phyloP scores from a whole-genome alignment of 2,888 invertebrate species.

The Cryptus viduatorius region DNA sequence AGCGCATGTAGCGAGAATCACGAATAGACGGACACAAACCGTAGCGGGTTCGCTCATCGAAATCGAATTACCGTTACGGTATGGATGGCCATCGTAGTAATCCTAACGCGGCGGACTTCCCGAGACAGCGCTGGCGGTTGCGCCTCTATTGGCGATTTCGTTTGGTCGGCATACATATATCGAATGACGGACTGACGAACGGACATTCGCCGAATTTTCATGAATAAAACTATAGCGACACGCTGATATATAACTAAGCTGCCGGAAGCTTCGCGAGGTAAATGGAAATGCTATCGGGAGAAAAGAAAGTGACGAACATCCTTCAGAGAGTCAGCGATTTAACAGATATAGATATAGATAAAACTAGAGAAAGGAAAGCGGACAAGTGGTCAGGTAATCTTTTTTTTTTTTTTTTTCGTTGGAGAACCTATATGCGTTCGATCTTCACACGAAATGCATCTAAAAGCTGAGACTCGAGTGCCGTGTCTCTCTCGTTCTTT shows the following conservation, averaged over 20 bases:
- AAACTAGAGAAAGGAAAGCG: constrained; percentile 31
- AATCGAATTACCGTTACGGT: constrained; percentile 69
- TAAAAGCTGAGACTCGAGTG: constrained; percentile 68
- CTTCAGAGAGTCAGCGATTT: neutral
- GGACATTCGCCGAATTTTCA: neutral
- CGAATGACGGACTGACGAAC: neutral
- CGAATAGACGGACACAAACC: constrained; percentile 63
- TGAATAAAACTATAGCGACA: neutral
- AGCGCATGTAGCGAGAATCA: constrained; percentile 49
- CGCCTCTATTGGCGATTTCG: constrained; percentile 13
- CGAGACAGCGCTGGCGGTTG: neutral
- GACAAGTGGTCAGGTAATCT: constrained; percentile 75
- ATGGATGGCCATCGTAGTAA: constrained; percentile 34
- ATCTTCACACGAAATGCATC: constrained; percentile 77
- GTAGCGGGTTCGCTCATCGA: constrained; percentile 65
- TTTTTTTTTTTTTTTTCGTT: constrained; percentile 74
- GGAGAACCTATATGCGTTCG: constrained; percentile 74
- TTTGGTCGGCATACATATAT: neutral
- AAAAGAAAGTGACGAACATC: constrained; percentile 14
- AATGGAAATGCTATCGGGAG: neutral
- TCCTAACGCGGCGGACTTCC: constrained; percentile 20
- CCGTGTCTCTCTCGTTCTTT: constrained; percentile 24
- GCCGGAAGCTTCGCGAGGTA: neutral
- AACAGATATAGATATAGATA: neutral
- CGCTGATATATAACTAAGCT: neutral